Evolutionary conservation across 2,888 invertebrate species (phyloP).

Genomic region (Dione juno): DNA sequence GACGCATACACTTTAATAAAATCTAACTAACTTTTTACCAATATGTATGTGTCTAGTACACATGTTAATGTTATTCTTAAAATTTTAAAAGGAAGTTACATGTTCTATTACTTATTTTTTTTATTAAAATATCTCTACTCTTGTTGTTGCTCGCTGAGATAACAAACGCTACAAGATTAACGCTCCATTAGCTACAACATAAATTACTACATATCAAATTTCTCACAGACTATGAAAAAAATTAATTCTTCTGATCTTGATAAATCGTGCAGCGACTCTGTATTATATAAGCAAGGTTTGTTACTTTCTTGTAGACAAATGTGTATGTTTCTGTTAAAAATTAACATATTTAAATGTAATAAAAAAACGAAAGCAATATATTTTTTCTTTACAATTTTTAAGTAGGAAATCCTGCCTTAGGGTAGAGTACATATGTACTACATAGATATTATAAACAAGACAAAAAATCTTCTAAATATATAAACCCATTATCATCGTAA

Average conservation of each 20-base stretch:
- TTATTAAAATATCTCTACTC: background rate
- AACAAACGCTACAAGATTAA: conserved; percentile 22
- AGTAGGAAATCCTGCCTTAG: no score
- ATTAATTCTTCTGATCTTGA: background rate
- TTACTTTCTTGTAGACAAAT: no score
- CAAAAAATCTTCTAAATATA: no score
- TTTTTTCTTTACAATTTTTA: no score
- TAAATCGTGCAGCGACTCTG: conserved; percentile 5
- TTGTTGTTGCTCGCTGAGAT: conserved; percentile 19
- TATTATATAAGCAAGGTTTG: background rate
- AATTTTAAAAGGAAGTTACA: conserved; percentile 1
- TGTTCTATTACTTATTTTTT: background rate
- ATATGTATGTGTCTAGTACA: background rate
- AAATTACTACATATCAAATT: conserved; percentile 26
- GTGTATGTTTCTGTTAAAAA: no score
- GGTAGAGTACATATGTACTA: no score
- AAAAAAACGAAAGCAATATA: no score
- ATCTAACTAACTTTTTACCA: background rate
- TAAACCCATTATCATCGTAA: no score
- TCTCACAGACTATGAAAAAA: conserved; percentile 3
- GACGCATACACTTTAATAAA: no score
- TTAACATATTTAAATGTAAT: no score
- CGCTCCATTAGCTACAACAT: conserved; percentile 24
- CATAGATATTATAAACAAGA: no score
- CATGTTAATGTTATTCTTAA: conserved; percentile 2